These are phyloP conservation scores for Atrina japonica DNA, from an alignment of 2,888 invertebrate genomes.

Conservation along the genomic window DNA sequence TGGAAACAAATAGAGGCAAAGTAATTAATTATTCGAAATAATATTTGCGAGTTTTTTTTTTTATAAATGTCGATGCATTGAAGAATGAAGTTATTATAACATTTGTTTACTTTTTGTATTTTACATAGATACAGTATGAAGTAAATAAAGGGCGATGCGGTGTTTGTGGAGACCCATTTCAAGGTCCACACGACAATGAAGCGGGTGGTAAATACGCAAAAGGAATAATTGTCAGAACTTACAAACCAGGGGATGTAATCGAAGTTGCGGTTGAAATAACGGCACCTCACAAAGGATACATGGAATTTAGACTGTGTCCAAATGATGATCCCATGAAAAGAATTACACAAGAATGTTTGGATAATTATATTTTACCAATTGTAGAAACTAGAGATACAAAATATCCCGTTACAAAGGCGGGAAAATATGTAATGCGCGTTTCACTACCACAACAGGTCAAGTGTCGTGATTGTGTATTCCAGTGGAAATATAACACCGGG, in stretches of 20 bases:
- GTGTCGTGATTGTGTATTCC: constrained; percentile 70
- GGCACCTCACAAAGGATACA: constrained; percentile 79
- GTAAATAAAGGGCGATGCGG: constrained; percentile 88
- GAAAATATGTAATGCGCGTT: constrained; percentile 57
- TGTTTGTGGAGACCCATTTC: constrained; percentile 92
- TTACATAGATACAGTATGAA: constrained; percentile 73
- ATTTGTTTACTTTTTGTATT: too few species aligned
- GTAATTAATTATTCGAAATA: too few species aligned
- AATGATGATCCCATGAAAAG: constrained; percentile 60
- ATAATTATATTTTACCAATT: constrained; percentile 57
- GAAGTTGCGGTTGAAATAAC: constrained; percentile 76
- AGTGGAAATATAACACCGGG: constrained; percentile 74
- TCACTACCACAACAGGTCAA: constrained; percentile 58
- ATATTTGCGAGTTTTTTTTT: too few species aligned
- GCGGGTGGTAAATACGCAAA: constrained; percentile 77
- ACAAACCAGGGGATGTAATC: constrained; percentile 74
- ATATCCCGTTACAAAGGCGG: constrained; percentile 52
- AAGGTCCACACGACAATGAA: constrained; percentile 76
- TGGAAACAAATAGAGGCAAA: too few species aligned
- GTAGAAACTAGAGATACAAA: constrained; percentile 50
- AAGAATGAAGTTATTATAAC: too few species aligned
- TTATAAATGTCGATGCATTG: too few species aligned
- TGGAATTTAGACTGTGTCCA: constrained; percentile 77
- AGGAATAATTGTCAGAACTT: constrained; percentile 76
- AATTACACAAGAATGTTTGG: constrained; percentile 75